phyloP scores from a whole-genome alignment of 2,113 vertebrate genomes.

The Elaphurus davidianus region DNA sequence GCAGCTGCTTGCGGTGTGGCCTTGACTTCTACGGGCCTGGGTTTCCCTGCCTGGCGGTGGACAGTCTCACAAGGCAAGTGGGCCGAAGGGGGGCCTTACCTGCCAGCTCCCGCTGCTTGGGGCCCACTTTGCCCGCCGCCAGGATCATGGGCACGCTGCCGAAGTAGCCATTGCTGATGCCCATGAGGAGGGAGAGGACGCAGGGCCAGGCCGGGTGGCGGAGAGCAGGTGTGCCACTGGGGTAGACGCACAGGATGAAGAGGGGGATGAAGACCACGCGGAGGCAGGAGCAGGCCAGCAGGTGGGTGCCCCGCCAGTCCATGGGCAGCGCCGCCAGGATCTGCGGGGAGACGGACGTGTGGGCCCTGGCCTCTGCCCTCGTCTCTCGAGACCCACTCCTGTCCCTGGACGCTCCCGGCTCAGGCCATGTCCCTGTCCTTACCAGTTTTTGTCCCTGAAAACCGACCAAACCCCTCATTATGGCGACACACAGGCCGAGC shows the following conservation, averaged over 20 bases:
- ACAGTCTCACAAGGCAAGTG: not conserved
- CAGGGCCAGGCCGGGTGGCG: constrained; percentile 97
- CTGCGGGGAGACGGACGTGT: constrained; percentile 73
- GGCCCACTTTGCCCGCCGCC: constrained; percentile 93
- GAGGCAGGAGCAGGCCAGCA: constrained; percentile 93
- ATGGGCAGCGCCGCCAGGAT: constrained; percentile 96
- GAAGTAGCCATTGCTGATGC: constrained; percentile 96
- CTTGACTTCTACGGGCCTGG: not conserved
- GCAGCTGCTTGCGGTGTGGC: rapidly evolving
- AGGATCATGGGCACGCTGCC: constrained; percentile 99
- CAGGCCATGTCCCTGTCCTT: rapidly evolving
- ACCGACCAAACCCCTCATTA: no score
- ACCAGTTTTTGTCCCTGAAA: not conserved
- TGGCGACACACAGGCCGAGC: not conserved
- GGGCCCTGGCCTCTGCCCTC: rapidly evolving
- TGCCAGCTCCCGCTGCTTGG: constrained; percentile 95
- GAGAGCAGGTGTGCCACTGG: constrained; percentile 86
- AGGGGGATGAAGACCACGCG: constrained; percentile 96
- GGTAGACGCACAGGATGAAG: constrained; percentile 97
- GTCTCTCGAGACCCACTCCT: not conserved
- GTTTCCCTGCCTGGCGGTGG: not conserved
- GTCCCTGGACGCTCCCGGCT: rapidly evolving
- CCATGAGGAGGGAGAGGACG: constrained; percentile 97
- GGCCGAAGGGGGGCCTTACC: constrained; percentile 75
- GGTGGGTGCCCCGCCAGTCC: constrained; percentile 91